These are phyloP conservation scores for Psittacula echo DNA, from an alignment of 2,797 vertebrate genomes.

Conservation along the genomic window DNA sequence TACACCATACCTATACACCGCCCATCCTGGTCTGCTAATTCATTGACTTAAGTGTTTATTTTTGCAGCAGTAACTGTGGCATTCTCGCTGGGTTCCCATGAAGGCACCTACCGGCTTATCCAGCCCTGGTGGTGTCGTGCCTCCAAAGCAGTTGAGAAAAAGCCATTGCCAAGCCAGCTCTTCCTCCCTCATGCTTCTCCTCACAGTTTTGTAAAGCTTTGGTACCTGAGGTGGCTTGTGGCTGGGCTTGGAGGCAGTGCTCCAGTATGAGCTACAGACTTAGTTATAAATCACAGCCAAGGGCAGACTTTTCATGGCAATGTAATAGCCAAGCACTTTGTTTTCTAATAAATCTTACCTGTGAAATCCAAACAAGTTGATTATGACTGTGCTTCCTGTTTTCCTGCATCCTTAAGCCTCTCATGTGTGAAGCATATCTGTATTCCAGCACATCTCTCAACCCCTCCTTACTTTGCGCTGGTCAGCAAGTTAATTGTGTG, in stretches of 20 bases:
- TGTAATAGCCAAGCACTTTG: neutral
- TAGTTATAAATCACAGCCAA: neutral
- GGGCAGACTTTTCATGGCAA: neutral
- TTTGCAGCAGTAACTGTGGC: neutral
- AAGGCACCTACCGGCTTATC: neutral
- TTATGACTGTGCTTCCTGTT: neutral
- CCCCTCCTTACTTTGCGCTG: neutral
- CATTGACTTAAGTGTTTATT: neutral
- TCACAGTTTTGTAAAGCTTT: rapidly evolving
- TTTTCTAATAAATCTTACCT: neutral
- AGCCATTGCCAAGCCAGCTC: neutral
- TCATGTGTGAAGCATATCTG: neutral
- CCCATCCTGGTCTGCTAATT: neutral
- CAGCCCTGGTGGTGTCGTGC: neutral
- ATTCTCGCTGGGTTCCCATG: neutral
- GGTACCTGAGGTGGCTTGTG: rapidly evolving
- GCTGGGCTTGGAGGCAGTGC: neutral
- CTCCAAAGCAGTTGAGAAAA: neutral
- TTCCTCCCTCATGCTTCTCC: neutral
- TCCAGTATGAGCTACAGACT: neutral
- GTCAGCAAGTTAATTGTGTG: neutral
- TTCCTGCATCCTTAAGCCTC: neutral
- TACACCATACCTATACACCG: neutral
- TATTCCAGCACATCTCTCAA: neutral
- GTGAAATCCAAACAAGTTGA: neutral